Evolutionary conservation across 2,888 invertebrate genomes (phyloP), one percentile per base, ranked within the genome.

Genomic region (Aphidoletes aphidimyza): DNA sequence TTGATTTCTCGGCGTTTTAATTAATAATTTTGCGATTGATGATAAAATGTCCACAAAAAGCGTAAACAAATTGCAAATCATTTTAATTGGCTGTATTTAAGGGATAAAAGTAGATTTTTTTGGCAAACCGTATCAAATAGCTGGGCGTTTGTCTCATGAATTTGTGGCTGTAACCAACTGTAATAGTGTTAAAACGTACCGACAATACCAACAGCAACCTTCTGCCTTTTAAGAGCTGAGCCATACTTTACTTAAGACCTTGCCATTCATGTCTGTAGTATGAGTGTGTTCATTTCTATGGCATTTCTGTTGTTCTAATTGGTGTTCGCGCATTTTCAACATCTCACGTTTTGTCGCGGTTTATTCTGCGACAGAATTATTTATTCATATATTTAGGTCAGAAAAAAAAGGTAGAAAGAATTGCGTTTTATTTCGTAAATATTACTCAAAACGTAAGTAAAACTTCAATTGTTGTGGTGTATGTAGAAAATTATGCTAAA

Each of bases 311-410:
- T 14, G 30, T 30, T 69, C 69, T 69, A 14, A 69, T 54, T 47
- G 69, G 30, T 34, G 34, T 69, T 69, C 34, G 69, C 34, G 69
- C 69, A 69, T 69, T 69, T 69, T 69, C 69, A 69, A 6, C 69
- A 69, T 69, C 30, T 34, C 34, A 11, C 26, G 22, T 14, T 54
- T 54, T 54, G 5, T 11, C 69, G 69, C 69, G 30, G 69, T 69
- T 69, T 69, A 14, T 69, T 69, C 69, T 69, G 69, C 69, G 69
- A 69, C 69, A 69, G 30, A 69, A 69, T 69, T 69, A 69, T 69
- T 69, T 69, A 69, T 69, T 69, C 69, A 69, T 69, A n/a, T n/a
- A 69, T 69, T 69, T 69, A 30, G 69, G 69, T 69, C 69, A 69
- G 14, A 26, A 54, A 54, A 54, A 26, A n/a, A n/a, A n/a, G n/a